phyloP scores from a whole-genome alignment of 2,797 vertebrate genomes.

The Leuciscus waleckii region DNA sequence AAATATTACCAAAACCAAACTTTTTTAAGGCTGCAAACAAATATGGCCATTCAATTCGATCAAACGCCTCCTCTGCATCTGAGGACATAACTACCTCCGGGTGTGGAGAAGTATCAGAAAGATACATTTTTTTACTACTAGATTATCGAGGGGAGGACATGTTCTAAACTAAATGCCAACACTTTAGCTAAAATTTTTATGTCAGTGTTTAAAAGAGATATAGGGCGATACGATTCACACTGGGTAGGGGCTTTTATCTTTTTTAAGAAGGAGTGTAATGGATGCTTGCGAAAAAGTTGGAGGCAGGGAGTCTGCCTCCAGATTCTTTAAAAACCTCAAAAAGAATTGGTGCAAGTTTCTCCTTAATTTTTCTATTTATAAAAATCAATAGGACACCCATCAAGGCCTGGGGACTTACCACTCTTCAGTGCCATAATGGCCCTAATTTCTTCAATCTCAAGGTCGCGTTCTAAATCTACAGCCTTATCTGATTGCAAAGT shows the following conservation, averaged over 20 bases:
- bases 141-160: neutral
- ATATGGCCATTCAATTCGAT: neutral
- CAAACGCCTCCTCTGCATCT: neutral
- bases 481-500: neutral
- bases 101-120: neutral
- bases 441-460: neutral
- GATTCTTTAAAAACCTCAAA: neutral
- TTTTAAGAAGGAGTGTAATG: too few species aligned
- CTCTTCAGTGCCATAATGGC: conserved; percentile 7
- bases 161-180: neutral
- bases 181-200: neutral
- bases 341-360: neutral
- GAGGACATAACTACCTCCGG: neutral
- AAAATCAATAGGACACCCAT: neutral
- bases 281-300: neutral
- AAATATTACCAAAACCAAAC: too few species aligned
- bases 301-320: neutral
- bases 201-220: neutral
- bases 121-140: neutral
- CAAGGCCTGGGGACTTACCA: neutral
- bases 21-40: too few species aligned
- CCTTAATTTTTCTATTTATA: neutral
- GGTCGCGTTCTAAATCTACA: neutral
- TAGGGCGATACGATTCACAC: neutral
- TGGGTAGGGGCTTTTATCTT: too few species aligned